Base-by-base conservation (phyloP, 2,797 vertebrate genomes). In the Lepus townsendii region DNA sequence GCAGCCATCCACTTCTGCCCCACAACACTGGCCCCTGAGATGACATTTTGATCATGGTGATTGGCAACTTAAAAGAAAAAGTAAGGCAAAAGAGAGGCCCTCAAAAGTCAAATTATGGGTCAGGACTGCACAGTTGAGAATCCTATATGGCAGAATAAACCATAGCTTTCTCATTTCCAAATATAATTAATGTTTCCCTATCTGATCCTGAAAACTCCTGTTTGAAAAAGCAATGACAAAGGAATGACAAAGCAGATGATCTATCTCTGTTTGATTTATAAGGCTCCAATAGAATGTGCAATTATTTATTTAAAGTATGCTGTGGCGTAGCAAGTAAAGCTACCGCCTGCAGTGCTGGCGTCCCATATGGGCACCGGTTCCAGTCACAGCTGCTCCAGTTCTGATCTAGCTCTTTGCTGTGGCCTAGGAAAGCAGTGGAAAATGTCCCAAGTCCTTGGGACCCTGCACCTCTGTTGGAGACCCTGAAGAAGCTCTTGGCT, bases 161-260 rank as follows among this genome's bases (percentile, higher is more conserved):
- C 42, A 22, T 82, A 30, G 26, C 16, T 66, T 73, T 78, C 42
- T 91, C 42, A 32, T 62, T 66, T 71, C 75, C 52, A 73, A 50
- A 78, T 90, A 78, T 52, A 72, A 92, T 38, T 27, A 94, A 89
- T 30, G 35, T 38, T 92, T 75, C 83, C 47, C 26, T 72, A 47
- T 91, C 22, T 72, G 50, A 78, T 54, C 13, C 30, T 57, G 63
- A 89, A 90, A 84, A 32, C 65, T 47, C 30, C 57, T 68, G 2
- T 76, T 73, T 88, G 78, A 76, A 75, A 94, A 47, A 47, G 42
- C 42, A 47, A 47, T 9, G 42, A 47, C 7, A 47, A 47, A 47
- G 42, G 42, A 47, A 47, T 47, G 87, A 83, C 7, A 35, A 84
- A 62, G 65, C 65, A 38, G 57, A 22, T 60, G n/a, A 65, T 68